These are phyloP conservation scores for Mustela erminea DNA, from an alignment of 2,797 vertebrate genomes.

Conservation along the genomic window DNA sequence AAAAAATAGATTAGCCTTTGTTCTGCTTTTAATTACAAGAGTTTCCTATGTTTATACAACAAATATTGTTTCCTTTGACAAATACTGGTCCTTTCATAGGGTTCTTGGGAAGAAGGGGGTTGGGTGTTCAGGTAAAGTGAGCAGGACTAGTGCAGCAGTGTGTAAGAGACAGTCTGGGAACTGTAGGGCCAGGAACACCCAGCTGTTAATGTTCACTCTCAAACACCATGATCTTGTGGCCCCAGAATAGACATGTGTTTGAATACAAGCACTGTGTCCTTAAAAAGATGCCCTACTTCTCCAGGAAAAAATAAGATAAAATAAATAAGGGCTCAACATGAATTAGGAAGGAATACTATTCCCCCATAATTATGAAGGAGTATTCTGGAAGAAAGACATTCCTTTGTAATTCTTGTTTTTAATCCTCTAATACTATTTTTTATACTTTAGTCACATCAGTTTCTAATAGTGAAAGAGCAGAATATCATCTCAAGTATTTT, in stretches of 20 bases:
- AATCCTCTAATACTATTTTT: conserved; percentile 2
- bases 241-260: background rate
- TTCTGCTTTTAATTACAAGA: conserved; percentile 25
- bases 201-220: background rate
- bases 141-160: background rate
- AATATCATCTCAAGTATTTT: background rate
- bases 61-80: conserved; percentile 16
- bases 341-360: background rate
- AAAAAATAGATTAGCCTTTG: background rate
- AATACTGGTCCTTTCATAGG: background rate
- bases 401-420: background rate
- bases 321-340: background rate
- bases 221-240: background rate
- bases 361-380: background rate
- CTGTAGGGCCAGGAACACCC: background rate
- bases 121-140: background rate
- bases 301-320: background rate
- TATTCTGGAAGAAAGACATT: background rate
- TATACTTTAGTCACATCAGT: background rate
- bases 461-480: background rate
- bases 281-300: background rate
- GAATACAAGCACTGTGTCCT: background rate
- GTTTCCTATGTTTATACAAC: background rate
- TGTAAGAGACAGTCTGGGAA: background rate
- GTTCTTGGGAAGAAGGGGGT: background rate